Evolutionary conservation across 2,113 vertebrate species (phyloP).

Genomic region (Hippocampus zosterae): DNA sequence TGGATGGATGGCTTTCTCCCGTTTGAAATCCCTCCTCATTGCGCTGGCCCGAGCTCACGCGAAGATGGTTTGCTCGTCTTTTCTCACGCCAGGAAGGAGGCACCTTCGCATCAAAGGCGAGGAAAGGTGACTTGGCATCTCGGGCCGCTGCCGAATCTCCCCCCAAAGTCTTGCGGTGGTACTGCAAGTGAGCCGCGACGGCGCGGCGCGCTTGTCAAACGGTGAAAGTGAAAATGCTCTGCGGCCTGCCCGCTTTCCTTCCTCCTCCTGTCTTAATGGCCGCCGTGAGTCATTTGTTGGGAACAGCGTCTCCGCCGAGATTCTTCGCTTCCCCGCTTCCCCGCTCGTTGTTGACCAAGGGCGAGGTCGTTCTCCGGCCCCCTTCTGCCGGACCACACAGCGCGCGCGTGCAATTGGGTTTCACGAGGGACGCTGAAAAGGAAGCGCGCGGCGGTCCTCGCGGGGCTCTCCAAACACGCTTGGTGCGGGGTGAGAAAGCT

Average conservation of each 20-base stretch:
- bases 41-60: too few species aligned
- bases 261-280: constrained; percentile 6
- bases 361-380: constrained; percentile 70
- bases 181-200: neutral
- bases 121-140: neutral
- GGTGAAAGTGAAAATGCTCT: constrained; percentile 10
- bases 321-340: constrained; percentile 41
- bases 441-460: constrained; percentile 25
- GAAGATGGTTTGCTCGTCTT: too few species aligned
- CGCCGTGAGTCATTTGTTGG: constrained; percentile 65
- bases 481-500: constrained; percentile 22
- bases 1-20: too few species aligned
- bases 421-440: constrained; percentile 46
- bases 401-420: constrained; percentile 62
- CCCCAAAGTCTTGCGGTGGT: neutral
- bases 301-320: constrained; percentile 59
- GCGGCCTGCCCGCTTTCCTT: neutral
- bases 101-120: neutral
- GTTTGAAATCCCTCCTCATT: too few species aligned
- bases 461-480: neutral
- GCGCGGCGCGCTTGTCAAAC: neutral
- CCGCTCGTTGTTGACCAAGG: constrained; percentile 72
- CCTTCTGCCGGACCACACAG: constrained; percentile 74
- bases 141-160: neutral
- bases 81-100: too few species aligned